Percentiles rank a stretch among this genome's conserved stretches.
phyloP scores from a whole-genome alignment of 1,140 invertebrate species.

The Aethina tumida region DNA sequence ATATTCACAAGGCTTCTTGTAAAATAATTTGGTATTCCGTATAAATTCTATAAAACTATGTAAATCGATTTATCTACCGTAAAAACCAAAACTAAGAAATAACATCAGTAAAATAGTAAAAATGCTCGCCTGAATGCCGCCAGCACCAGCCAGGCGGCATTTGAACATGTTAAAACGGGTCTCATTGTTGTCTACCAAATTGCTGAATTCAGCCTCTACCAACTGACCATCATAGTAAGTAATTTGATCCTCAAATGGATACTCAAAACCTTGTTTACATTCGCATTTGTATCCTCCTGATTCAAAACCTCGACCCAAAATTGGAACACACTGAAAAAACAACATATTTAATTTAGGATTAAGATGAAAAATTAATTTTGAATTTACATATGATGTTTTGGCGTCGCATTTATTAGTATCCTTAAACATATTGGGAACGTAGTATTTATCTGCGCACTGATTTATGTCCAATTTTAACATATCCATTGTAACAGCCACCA shows the following conservation, averaged over 20 bases:
- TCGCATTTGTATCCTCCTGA: slow-evolving; percentile 97
- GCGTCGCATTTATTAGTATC: slow-evolving; percentile 90
- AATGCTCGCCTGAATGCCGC: slow-evolving; percentile 19
- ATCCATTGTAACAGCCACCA: slow-evolving; percentile 87
- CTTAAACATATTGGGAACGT: slow-evolving; percentile 89
- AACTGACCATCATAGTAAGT: slow-evolving; percentile 95
- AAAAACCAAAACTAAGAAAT: slow-evolving; percentile 16
- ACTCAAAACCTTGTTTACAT: slow-evolving; percentile 94
- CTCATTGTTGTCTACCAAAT: slow-evolving; percentile 66
- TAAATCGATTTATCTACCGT: slow-evolving; percentile 11
- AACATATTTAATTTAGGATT: not conserved
- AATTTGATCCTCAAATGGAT: slow-evolving; percentile 89
- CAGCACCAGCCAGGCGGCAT: slow-evolving; percentile 78
- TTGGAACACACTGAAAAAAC: slow-evolving; percentile 78
- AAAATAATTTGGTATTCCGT: no score
- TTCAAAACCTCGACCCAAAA: slow-evolving; percentile 82
- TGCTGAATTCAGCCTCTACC: slow-evolving; percentile 88
- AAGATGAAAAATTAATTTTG: slow-evolving; percentile 2
- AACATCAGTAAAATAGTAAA: slow-evolving; percentile 16
- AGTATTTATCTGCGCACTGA: slow-evolving; percentile 86
- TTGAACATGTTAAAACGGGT: slow-evolving; percentile 84
- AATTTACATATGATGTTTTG: slow-evolving; percentile 79
- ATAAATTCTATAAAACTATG: not conserved
- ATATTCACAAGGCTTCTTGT: no score
- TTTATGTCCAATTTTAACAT: slow-evolving; percentile 86